Percentiles rank a stretch among this genome's conserved stretches.
Evolutionary conservation across 2,888 invertebrate genomes (phyloP).

Genomic region (Dryobotodes eremita): DNA sequence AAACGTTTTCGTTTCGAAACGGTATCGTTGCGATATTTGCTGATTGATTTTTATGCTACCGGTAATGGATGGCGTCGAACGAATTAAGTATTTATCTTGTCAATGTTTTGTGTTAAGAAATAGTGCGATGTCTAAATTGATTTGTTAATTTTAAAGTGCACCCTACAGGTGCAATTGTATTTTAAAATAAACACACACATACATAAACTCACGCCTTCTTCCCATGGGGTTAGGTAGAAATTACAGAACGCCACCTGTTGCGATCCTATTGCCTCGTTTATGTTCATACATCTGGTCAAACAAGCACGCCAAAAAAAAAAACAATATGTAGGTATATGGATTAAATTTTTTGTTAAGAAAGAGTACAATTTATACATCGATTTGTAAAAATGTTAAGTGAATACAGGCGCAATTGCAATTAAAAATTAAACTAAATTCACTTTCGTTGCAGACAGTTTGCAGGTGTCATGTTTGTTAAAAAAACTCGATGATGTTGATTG

Average conservation of each 20-base stretch:
- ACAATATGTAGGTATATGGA: too few species aligned
- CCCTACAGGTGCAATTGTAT: neutral
- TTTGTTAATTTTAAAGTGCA: conserved; percentile 26
- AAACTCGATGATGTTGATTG: neutral
- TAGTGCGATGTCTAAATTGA: conserved; percentile 22
- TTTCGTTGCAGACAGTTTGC: neutral
- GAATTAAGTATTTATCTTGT: conserved; percentile 45
- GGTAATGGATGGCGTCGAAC: conserved; percentile 44
- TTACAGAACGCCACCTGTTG: too few species aligned
- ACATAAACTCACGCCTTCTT: too few species aligned
- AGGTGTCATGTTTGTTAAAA: neutral
- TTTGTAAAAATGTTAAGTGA: conserved; percentile 25
- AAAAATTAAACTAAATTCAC: neutral
- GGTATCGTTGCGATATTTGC: conserved; percentile 33
- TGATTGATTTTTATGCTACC: conserved; percentile 55
- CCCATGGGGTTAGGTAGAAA: too few species aligned
- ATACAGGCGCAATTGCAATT: conserved; percentile 9
- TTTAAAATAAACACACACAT: neutral
- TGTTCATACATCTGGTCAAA: too few species aligned
- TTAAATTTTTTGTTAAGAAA: conserved; percentile 26
- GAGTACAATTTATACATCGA: conserved; percentile 18
- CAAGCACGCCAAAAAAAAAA: neutral
- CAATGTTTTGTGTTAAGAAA: conserved; percentile 32
- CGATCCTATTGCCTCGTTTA: too few species aligned
- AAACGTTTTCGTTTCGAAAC: conserved; percentile 35